These are phyloP conservation scores for Alentia gelatinosa DNA, from an alignment of 2,888 invertebrate genomes.

Conservation along the genomic window DNA sequence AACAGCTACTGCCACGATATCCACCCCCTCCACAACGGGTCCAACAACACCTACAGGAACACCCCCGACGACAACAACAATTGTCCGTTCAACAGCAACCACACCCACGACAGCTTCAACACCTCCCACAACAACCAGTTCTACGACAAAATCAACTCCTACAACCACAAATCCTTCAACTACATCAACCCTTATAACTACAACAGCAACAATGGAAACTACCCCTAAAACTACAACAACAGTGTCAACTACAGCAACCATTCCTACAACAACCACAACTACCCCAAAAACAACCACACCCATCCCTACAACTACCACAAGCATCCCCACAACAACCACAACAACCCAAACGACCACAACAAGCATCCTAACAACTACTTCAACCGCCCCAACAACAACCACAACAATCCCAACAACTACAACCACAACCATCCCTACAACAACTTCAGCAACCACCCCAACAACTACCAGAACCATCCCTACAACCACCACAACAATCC, in stretches of 20 bases:
- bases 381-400: neutral
- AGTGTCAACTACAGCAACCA: neutral
- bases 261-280: conserved; percentile 20
- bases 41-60: no score
- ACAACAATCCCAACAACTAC: neutral
- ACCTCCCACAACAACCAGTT: neutral
- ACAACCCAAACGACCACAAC: neutral
- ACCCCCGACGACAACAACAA: neutral
- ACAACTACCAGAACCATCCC: neutral
- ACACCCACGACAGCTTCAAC: neutral
- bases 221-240: no score
- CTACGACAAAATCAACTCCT: conserved; percentile 36
- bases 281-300: neutral
- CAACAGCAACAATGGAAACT: neutral
- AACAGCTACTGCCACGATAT: no score
- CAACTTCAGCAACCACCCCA: neutral
- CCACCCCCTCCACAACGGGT: no score
- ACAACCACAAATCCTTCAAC: conserved; percentile 40
- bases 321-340: conserved; percentile 14
- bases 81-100: neutral
- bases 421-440: neutral
- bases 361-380: neutral
- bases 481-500: neutral
- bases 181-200: no score
- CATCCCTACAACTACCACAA: conserved; percentile 19